Percentiles rank a stretch among this genome's conserved stretches.
phyloP scores from a whole-genome alignment of 2,113 vertebrate species.

The Corydoras sp. region DNA sequence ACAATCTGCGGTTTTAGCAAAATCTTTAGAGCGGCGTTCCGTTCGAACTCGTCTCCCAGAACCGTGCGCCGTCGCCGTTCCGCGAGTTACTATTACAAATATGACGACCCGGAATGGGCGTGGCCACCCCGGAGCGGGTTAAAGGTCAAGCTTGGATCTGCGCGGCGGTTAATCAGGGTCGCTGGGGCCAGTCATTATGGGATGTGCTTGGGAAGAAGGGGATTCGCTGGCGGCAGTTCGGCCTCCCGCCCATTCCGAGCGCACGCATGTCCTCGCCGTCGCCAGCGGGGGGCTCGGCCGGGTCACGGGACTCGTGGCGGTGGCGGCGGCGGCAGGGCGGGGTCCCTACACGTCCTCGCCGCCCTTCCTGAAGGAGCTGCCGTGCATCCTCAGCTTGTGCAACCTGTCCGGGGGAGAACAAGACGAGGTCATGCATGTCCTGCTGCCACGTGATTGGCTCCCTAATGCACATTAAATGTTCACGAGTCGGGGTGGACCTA shows the following conservation, averaged over 20 bases:
- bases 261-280: constrained; percentile 5
- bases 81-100: too few species aligned
- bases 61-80: neutral
- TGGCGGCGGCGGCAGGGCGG: constrained; percentile 12
- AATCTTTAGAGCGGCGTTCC: neutral
- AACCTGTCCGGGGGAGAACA: constrained; percentile 47
- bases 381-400: constrained; percentile 61
- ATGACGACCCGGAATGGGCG: too few species aligned
- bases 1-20: neutral
- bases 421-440: neutral
- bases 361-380: constrained; percentile 55
- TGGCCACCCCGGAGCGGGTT: neutral
- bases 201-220: constrained; percentile 27
- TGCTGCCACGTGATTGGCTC: too few species aligned
- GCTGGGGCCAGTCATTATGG: constrained; percentile 29
- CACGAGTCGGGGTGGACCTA: too few species aligned
- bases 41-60: too few species aligned
- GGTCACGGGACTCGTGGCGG: constrained; percentile 7
- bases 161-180: constrained; percentile 33
- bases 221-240: neutral
- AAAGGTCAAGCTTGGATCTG: constrained; percentile 22
- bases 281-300: constrained; percentile 13
- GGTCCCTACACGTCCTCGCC: constrained; percentile 43
- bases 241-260: neutral
- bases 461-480: too few species aligned